phyloP scores from a whole-genome alignment of 2,113 vertebrate species.

The Aix galericulata region DNA sequence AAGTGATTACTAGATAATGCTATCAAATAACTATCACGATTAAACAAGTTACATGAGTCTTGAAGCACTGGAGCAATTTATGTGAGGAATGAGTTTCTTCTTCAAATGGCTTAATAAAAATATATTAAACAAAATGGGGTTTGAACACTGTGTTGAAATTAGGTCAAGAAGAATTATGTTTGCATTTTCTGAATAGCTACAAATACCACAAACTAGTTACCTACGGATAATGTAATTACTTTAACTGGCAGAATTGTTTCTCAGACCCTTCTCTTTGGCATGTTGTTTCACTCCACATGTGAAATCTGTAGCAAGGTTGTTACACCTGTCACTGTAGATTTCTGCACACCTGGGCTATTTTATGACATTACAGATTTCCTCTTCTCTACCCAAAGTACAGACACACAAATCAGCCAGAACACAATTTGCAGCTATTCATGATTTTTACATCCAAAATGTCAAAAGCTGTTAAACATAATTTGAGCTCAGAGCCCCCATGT shows the following conservation, averaged over 20 bases:
- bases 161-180: slow-evolving; percentile 34
- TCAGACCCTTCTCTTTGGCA: background rate
- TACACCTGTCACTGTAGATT: background rate
- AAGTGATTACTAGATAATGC: slow-evolving; percentile 73
- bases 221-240: background rate
- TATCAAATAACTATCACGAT: slow-evolving; percentile 72
- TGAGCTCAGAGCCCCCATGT: background rate
- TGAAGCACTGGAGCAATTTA: slow-evolving; percentile 66
- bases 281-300: background rate
- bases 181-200: slow-evolving; percentile 40
- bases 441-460: slow-evolving; percentile 41
- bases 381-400: slow-evolving; percentile 27
- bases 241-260: slow-evolving; percentile 15
- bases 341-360: slow-evolving; percentile 28
- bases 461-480: slow-evolving; percentile 56
- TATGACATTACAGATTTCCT: slow-evolving; percentile 12
- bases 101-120: slow-evolving; percentile 61
- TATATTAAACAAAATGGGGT: slow-evolving; percentile 31
- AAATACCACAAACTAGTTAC: slow-evolving; percentile 4
- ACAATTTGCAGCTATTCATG: slow-evolving; percentile 9
- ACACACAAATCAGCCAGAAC: slow-evolving; percentile 35
- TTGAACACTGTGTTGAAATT: background rate
- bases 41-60: slow-evolving; percentile 67
- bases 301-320: slow-evolving; percentile 6
- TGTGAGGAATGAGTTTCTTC: slow-evolving; percentile 70